Percentiles rank a stretch among this genome's conserved stretches.
Evolutionary conservation across 2,888 invertebrate genomes (phyloP).

Genomic region (Tachina lurida): DNA sequence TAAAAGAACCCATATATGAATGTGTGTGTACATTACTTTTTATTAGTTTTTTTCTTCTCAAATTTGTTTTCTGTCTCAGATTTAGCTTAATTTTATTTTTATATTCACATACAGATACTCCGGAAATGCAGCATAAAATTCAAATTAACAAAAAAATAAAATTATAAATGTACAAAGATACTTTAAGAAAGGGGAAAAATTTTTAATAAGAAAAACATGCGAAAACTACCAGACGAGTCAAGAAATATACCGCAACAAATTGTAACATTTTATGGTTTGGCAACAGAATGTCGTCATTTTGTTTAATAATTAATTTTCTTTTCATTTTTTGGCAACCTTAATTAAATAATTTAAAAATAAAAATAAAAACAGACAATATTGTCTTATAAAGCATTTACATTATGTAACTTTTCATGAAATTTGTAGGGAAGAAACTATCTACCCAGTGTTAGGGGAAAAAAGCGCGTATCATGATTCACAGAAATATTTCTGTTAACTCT

Average conservation of each 20-base stretch:
- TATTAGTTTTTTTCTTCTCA: background rate
- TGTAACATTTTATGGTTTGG: slow-evolving; percentile 31
- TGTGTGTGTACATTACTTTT: background rate
- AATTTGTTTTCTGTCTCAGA: slow-evolving; percentile 20
- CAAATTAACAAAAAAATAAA: slow-evolving; percentile 33
- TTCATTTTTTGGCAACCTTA: slow-evolving; percentile 49
- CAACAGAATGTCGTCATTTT: background rate
- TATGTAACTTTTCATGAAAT: no score
- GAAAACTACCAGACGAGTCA: background rate
- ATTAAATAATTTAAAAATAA: slow-evolving; percentile 28
- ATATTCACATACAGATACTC: slow-evolving; percentile 44
- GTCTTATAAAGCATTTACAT: no score
- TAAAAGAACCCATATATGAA: background rate
- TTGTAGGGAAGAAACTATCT: no score
- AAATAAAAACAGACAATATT: background rate
- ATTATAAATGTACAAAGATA: background rate
- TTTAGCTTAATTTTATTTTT: slow-evolving; percentile 44
- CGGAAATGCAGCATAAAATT: slow-evolving; percentile 67
- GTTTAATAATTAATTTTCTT: background rate
- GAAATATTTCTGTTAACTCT: no score
- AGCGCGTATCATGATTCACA: no score
- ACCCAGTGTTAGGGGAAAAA: no score
- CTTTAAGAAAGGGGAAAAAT: background rate
- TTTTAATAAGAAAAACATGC: background rate
- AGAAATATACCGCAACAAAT: background rate